Conservation (phyloP, 2,797 vertebrate genomes). For the Kryptopterus vitreolus region DNA sequence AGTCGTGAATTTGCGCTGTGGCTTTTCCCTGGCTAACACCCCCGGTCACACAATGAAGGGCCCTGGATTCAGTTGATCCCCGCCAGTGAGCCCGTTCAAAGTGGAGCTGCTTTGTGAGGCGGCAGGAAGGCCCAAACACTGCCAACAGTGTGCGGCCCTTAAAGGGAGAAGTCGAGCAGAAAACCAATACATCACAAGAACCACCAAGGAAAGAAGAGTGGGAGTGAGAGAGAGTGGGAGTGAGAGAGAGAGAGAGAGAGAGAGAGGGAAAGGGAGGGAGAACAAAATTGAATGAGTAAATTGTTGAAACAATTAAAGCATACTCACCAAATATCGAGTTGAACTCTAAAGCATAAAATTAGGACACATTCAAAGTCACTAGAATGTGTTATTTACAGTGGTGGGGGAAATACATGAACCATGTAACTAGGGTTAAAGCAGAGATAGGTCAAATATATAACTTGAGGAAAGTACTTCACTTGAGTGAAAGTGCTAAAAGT, state of each 20-base stretch:
- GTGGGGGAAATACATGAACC: neutral
- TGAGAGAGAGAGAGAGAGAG: constrained; percentile 14
- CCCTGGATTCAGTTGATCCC: constrained; percentile 58
- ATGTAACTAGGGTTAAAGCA: too few relatives aligned
- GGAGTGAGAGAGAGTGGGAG: constrained; percentile 20
- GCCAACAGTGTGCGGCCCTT: constrained; percentile 59
- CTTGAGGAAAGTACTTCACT: too few relatives aligned
- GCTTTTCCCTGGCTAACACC: constrained; percentile 56
- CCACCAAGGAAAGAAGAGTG: constrained; percentile 38
- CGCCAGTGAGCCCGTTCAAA: constrained; percentile 56
- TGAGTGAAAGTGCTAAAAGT: too few relatives aligned
- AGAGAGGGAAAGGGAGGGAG: constrained; percentile 21
- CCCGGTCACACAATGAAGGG: constrained; percentile 54
- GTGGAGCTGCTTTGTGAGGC: constrained; percentile 58
- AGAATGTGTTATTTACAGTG: neutral
- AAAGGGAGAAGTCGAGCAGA: constrained; percentile 62
- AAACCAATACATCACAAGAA: constrained; percentile 62
- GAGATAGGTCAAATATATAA: too few relatives aligned
- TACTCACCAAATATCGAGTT: constrained; percentile 23
- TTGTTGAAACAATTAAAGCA: constrained; percentile 39
- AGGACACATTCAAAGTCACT: neutral
- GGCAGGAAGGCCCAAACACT: constrained; percentile 57
- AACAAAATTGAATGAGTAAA: constrained; percentile 35
- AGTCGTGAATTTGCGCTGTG: constrained; percentile 58
- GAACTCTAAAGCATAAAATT: constrained; percentile 3